Evolutionary conservation across 1,140 invertebrate species (phyloP).

Genomic region (Zophobas morio): DNA sequence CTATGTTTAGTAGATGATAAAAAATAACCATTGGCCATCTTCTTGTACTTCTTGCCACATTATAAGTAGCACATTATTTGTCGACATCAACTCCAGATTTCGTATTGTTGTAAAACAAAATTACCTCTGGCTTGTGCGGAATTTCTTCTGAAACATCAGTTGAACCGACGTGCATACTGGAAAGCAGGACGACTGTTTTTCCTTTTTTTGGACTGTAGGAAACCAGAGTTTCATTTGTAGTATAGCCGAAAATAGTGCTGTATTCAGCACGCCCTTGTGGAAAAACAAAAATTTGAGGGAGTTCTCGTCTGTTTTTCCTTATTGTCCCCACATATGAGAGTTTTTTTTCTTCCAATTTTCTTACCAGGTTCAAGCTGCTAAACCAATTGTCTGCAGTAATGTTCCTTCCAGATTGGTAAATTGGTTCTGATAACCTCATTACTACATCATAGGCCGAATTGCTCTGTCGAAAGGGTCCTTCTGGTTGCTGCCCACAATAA

Average conservation of each 20-base stretch:
- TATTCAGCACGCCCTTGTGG: constrained; percentile 17
- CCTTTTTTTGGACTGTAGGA: constrained; percentile 31
- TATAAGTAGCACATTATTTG: background rate
- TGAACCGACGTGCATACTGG: background rate
- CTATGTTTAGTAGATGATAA: constrained; percentile 5
- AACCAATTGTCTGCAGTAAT: constrained; percentile 21
- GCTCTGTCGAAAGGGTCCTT: constrained; percentile 11
- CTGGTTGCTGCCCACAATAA: background rate
- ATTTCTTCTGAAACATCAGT: background rate
- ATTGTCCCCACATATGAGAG: constrained; percentile 11
- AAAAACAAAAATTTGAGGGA: background rate
- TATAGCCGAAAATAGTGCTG: constrained; percentile 21
- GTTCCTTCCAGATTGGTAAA: background rate
- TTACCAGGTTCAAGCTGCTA: constrained; percentile 11
- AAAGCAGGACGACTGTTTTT: background rate
- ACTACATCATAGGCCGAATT: constrained; percentile 9
- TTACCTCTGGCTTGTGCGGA: background rate
- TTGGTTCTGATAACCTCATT: constrained; percentile 26
- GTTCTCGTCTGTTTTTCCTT: constrained; percentile 10
- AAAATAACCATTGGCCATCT: constrained; percentile 4
- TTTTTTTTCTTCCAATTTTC: constrained; percentile 16
- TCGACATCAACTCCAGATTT: background rate
- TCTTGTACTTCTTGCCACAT: background rate
- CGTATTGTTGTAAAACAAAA: background rate
- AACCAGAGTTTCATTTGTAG: constrained; percentile 23